Evolutionary conservation across 1,140 invertebrate genomes (phyloP).

Genomic region (Drosophila mayri): DNA sequence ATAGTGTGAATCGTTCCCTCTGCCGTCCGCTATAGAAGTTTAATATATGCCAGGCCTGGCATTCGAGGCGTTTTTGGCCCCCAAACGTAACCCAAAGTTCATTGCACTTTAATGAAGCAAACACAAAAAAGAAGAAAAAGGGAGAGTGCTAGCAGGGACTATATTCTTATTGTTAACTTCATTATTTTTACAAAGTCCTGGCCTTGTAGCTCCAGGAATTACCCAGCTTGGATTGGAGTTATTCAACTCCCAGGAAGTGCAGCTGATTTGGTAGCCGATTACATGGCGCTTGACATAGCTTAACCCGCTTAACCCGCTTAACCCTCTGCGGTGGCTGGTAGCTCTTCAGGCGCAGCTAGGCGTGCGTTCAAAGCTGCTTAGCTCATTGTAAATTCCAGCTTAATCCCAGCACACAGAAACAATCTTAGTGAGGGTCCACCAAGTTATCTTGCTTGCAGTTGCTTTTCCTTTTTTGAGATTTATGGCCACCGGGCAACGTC

Average conservation of each 20-base stretch:
- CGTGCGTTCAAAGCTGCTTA: constrained; percentile 68
- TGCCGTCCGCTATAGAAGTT: constrained; percentile 28
- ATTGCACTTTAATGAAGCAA: constrained; percentile 73
- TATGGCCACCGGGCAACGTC: constrained; percentile 48
- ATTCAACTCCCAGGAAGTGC: not conserved
- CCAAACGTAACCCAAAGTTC: constrained; percentile 51
- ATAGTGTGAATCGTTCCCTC: constrained; percentile 56
- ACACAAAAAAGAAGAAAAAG: not conserved
- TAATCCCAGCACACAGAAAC: constrained; percentile 59
- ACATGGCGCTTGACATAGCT: constrained; percentile 17
- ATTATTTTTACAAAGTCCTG: not conserved
- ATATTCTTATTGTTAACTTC: not conserved
- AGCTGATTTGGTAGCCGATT: constrained; percentile 1
- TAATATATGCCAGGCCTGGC: constrained; percentile 36
- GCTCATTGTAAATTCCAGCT: constrained; percentile 71
- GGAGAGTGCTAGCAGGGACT: not conserved
- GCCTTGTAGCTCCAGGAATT: not conserved
- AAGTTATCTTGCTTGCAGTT: constrained; percentile 57
- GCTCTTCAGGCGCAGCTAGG: constrained; percentile 11
- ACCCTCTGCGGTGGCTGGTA: constrained; percentile 31
- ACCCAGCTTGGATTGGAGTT: not conserved
- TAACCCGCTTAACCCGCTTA: constrained; percentile 27
- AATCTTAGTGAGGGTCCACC: constrained; percentile 42
- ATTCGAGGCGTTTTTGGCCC: constrained; percentile 67
- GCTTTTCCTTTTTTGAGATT: constrained; percentile 64